Evolutionary conservation across 2,888 invertebrate species (phyloP), one percentile per base, ranked within the genome.

Genomic region (Platycheirus albimanus): DNA sequence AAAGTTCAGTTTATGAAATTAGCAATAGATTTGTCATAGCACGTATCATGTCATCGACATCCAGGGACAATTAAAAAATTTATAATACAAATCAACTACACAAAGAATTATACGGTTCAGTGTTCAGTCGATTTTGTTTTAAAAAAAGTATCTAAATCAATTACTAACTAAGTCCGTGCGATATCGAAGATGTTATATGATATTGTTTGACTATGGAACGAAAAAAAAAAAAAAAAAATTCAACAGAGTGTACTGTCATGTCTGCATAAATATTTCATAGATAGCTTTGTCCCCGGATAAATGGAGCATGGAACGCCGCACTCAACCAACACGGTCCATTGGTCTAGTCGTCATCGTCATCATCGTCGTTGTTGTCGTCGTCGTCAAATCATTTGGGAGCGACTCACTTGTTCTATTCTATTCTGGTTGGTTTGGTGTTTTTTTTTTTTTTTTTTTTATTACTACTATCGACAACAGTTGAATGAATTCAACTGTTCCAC

Each of bases 201-300:
- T 70, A 56, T 13, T 30, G 69, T 7, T 33, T 43, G 36, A 49
- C 56, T 36, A 52, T 67, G 20, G 13, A 45, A 33, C 13, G 38
- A n/a, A 41, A 49, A 19, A 54, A 11, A 56, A 11, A 28, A n/a
- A n/a, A n/a, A n/a, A n/a, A n/a, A n/a, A n/a, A n/a, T n/a, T n/a
- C n/a, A n/a, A n/a, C n/a, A 28, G 41, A 33, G 10, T 19, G 11
- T 45, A 17, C n/a, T 19, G 38, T 17, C 20, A 52, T 63, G 52
- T 71, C 61, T 71, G 63, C 71, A 63, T 72, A 33, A 43, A 63
- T 52, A 54, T 64, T 72, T 72, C 15, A 63, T 38, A 36, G 43
- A 63, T 33, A 52, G 10, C 45, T 52, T 54, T 72, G 63, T 63
- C 17, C 47, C 17, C n/a, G 20, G 58, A 70, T 49, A 58, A 70